Base-by-base conservation (phyloP, 1,140 invertebrate species). In the Drosophila mayri region DNA sequence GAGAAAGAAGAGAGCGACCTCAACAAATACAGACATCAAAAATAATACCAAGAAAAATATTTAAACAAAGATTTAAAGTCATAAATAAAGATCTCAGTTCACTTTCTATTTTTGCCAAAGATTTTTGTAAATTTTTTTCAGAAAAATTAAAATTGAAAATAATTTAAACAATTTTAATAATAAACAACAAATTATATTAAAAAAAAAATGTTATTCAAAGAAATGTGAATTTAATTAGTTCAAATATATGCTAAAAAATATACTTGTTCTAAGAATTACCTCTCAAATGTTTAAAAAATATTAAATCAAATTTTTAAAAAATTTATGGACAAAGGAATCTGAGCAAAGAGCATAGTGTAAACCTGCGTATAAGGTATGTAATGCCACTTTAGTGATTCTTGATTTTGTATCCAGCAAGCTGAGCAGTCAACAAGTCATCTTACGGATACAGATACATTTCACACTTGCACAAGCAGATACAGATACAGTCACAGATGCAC, bases 401-500 rank as follows among this genome's bases (percentile, higher is more conserved):
- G 67, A 60, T 67, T 52, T 68, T 14, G 35, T 55, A 74, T 83
- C 80, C 44, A 82, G 57, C 50, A 47, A 75, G 52, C 52, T 67
- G 75, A 76, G 79, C 76, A 80, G 79, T 76, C 83, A 79, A 87
- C 83, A 82, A 87, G 83, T 87, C 66, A 75, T 60, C 58, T 54
- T 65, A 76, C 75, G 78, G 60, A 76, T 73, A 59, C 61, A 76
- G 49, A 67, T 47, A 44, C 32, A 43, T 20, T 25, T 66, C 46
- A 68, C 68, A 38, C 43, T 59, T 28, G 67, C 25, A 62, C 43
- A 62, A 18, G 63, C 63, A 63, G 28, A 57, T 12, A 68, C 32
- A 18, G 40, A 55, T 43, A 78, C 44, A 25, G 3, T 25, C 25
- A 25, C 25, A 63, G 38, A 79, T 54, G 64, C 55, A 59, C 30